phyloP scores from a whole-genome alignment of 2,797 vertebrate genomes.

The Epinephelus malabaricus region DNA sequence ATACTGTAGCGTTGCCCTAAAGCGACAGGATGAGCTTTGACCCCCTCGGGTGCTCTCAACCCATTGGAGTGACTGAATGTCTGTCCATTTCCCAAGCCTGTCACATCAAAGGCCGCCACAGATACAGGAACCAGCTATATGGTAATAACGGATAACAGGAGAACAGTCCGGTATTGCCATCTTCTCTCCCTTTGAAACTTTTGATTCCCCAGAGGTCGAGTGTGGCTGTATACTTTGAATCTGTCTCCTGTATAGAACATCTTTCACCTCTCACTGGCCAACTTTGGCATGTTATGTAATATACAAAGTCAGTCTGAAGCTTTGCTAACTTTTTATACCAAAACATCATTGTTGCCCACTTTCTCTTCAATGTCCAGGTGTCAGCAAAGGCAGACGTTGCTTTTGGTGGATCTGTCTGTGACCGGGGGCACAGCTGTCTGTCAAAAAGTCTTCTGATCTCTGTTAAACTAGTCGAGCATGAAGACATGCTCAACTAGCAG shows the following conservation, averaged over 20 bases:
- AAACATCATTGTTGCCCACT: background rate
- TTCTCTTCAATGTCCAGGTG: background rate
- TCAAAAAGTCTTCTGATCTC: conserved; percentile 13
- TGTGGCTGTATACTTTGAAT: conserved; percentile 10
- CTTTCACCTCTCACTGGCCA: background rate
- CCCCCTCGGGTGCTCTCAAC: conserved; percentile 42
- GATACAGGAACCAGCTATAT: conserved; percentile 44
- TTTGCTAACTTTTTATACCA: background rate
- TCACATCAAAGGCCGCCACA: conserved; percentile 61
- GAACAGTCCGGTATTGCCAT: background rate
- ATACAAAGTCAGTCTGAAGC: background rate
- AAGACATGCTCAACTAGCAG: background rate
- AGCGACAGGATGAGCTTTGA: conserved; percentile 41
- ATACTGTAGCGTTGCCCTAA: conserved; percentile 39
- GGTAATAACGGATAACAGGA: conserved; percentile 42
- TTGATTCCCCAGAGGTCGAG: conserved; percentile 8
- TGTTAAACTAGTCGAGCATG: conserved; percentile 15
- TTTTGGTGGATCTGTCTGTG: background rate
- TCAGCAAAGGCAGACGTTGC: background rate
- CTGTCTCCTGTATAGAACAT: conserved; percentile 1
- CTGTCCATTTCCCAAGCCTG: conserved; percentile 49
- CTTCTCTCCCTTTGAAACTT: conserved; percentile 28
- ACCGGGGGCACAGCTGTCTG: background rate
- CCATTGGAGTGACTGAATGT: conserved; percentile 49
- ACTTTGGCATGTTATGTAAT: background rate